Conservation (phyloP, 1,140 invertebrate species). For the Drosophila neocordata region DNA sequence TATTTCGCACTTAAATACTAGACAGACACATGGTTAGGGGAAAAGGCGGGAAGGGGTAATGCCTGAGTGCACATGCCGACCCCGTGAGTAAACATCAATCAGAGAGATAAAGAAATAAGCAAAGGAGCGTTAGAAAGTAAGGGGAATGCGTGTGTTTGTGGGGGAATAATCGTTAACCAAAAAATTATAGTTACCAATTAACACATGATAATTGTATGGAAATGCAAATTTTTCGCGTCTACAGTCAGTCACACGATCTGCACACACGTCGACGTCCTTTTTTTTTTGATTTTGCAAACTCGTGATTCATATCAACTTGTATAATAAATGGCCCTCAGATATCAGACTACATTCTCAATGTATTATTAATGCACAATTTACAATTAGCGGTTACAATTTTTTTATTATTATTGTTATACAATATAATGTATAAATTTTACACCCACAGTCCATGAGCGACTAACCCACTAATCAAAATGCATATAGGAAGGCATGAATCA, state of each 20-base stretch:
- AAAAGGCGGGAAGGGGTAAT: constrained; percentile 4
- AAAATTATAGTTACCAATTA: constrained; percentile 56
- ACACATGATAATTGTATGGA: constrained; percentile 27
- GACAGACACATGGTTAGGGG: neutral
- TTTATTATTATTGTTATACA: constrained; percentile 9
- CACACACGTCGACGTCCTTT: neutral
- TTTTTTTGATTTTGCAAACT: neutral
- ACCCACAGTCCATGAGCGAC: constrained; percentile 3
- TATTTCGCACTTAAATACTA: constrained; percentile 61
- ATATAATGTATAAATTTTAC: constrained; percentile 7
- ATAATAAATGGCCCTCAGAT: neutral
- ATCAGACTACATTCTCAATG: neutral
- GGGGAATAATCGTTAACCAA: constrained; percentile 32
- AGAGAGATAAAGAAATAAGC: constrained; percentile 8
- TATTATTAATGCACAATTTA: constrained; percentile 3
- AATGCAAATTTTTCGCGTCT: neutral
- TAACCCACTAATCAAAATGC: constrained; percentile 21
- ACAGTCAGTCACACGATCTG: constrained; percentile 26
- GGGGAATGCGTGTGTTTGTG: neutral
- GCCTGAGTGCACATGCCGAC: constrained; percentile 51
- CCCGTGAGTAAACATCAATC: constrained; percentile 31
- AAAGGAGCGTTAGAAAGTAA: neutral
- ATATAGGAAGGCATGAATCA: constrained; percentile 11
- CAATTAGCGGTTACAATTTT: constrained; percentile 8
- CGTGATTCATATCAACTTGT: constrained; percentile 1